A percentile compares a stretch with the other conserved stretches of the same genome.
phyloP scores from a whole-genome alignment of 2,888 invertebrate species.

The Leptura quadrifasciata region DNA sequence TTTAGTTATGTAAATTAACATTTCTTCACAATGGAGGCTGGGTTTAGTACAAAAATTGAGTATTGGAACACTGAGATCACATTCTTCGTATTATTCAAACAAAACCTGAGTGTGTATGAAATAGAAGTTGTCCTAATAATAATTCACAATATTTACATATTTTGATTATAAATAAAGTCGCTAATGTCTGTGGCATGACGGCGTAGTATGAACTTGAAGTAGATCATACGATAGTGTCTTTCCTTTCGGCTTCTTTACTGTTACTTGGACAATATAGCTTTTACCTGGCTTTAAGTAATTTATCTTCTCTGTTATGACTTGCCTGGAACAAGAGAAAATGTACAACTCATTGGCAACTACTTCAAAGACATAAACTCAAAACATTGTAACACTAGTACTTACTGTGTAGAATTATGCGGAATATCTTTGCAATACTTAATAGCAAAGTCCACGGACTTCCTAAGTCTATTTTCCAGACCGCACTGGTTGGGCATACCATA shows the following conservation, averaged over 20 bases:
- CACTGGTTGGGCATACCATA: constrained; percentile 73
- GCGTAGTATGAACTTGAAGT: constrained; percentile 73
- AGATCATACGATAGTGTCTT: constrained; percentile 78
- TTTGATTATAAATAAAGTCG: background rate
- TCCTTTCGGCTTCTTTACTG: constrained; percentile 76
- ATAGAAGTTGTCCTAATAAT: constrained; percentile 5
- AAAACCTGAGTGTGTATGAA: constrained; percentile 1
- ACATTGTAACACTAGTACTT: no score
- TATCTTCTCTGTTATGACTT: constrained; percentile 74
- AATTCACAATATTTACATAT: constrained; percentile 28
- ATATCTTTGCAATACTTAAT: constrained; percentile 70
- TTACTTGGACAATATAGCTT: constrained; percentile 77
- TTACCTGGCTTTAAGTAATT: constrained; percentile 75
- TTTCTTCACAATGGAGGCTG: background rate
- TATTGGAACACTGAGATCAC: constrained; percentile 11
- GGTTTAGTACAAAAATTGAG: background rate
- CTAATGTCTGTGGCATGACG: constrained; percentile 60
- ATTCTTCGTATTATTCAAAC: background rate
- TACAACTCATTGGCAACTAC: no score
- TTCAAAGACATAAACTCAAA: no score
- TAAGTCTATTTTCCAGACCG: constrained; percentile 71
- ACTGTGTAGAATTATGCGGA: constrained; percentile 49
- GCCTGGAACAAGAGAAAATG: constrained; percentile 66
- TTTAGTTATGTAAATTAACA: background rate
- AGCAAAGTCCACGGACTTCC: constrained; percentile 70